phyloP scores from a whole-genome alignment of 64 coral and sea anemone species.

The Porites lutea region DNA sequence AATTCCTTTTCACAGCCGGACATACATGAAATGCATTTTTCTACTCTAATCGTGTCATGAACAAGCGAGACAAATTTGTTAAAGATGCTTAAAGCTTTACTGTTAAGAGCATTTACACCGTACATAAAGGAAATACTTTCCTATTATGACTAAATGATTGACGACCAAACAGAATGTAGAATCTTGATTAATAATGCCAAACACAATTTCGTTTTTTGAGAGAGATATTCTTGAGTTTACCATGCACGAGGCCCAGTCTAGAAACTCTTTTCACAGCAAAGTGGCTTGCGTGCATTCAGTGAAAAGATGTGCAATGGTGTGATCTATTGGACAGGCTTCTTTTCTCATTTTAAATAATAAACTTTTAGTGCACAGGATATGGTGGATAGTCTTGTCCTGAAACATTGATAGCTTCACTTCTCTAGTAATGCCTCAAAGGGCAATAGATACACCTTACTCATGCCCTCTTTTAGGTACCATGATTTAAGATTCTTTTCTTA shows the following conservation, averaged over 20 bases:
- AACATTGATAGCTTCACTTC: slow-evolving; percentile 14
- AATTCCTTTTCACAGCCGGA: no score
- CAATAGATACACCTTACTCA: neutral
- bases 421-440: neutral
- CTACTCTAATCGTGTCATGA: no score
- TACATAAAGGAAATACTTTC: no score
- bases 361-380: neutral
- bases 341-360: slow-evolving; percentile 12
- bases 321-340: neutral
- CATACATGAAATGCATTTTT: no score
- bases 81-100: no score
- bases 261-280: neutral
- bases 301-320: slow-evolving; percentile 4
- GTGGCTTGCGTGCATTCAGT: slow-evolving; percentile 1
- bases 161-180: no score
- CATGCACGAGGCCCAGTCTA: neutral
- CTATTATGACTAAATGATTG: no score
- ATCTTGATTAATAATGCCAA: neutral
- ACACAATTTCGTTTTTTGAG: neutral
- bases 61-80: no score
- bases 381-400: neutral
- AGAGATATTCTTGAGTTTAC: neutral
- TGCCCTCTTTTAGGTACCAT: neutral
- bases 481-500: slow-evolving; percentile 4
- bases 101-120: no score